These are phyloP conservation scores for Metridium senile DNA, from an alignment of 92 coral and sea anemone genomes.

Conservation along the genomic window DNA sequence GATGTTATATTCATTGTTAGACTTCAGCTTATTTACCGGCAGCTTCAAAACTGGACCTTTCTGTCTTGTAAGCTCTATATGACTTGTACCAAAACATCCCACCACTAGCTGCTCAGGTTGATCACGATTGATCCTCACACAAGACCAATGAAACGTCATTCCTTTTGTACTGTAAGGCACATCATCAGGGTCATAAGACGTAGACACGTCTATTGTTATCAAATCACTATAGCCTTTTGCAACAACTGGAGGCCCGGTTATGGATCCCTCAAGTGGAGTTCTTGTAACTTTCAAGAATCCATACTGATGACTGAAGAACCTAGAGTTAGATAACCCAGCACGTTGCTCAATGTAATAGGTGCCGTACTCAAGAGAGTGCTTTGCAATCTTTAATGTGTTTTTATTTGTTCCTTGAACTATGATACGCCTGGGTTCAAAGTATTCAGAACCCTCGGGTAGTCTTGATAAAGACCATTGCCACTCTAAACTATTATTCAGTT, in stretches of 20 bases:
- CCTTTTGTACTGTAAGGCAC: slow-evolving; percentile 5
- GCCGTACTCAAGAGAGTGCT: slow-evolving; percentile 56
- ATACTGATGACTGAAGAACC: slow-evolving; percentile 43
- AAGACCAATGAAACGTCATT: slow-evolving; percentile 56
- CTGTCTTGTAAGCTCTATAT: neutral
- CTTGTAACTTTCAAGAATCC: slow-evolving; percentile 49
- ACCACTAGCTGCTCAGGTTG: slow-evolving; percentile 2
- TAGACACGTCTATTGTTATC: slow-evolving; percentile 42
- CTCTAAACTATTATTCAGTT: neutral
- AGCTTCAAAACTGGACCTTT: slow-evolving; percentile 31
- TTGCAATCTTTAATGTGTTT: slow-evolving; percentile 15
- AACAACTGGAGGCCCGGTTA: slow-evolving; percentile 24
- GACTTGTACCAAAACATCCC: slow-evolving; percentile 71
- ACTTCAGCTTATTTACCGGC: slow-evolving; percentile 35
- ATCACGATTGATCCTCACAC: slow-evolving; percentile 3
- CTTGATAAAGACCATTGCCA: slow-evolving; percentile 26
- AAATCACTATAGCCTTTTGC: slow-evolving; percentile 40
- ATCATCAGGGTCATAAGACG: slow-evolving; percentile 48
- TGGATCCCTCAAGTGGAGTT: slow-evolving; percentile 34
- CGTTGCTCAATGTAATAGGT: slow-evolving; percentile 46
- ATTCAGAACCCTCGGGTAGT: slow-evolving; percentile 12
- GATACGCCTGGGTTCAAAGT: slow-evolving; percentile 5
- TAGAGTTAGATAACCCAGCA: slow-evolving; percentile 28
- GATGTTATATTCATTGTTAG: slow-evolving; percentile 37
- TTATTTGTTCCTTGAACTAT: neutral